A percentile compares a stretch with the other conserved stretches of the same genome.
phyloP scores from a whole-genome alignment of 2,888 invertebrate genomes.

The Tupiocoris notatus region DNA sequence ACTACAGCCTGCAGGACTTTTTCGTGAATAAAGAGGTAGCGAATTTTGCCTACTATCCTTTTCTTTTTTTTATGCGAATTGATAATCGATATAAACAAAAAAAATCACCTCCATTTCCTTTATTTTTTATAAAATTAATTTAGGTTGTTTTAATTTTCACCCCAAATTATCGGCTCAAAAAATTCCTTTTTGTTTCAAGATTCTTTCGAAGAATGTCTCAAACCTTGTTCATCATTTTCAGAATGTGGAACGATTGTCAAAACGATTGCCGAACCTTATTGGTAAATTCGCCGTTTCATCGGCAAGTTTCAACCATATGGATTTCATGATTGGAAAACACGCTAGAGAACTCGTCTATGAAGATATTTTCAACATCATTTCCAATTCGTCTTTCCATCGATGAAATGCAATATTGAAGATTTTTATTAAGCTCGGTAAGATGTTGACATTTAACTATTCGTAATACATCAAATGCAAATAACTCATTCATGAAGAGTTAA shows the following conservation, averaged over 20 bases:
- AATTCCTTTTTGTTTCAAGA: too few relatives aligned
- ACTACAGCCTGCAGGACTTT: conserved; percentile 58
- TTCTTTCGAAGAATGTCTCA: too few relatives aligned
- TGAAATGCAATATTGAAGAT: too few relatives aligned
- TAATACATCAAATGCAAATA: too few relatives aligned
- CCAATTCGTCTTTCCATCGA: conserved; percentile 31
- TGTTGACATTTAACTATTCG: too few relatives aligned
- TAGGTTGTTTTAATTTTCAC: too few relatives aligned
- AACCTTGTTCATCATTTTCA: conserved; percentile 51
- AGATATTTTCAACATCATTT: conserved; percentile 48
- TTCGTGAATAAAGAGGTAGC: conserved; percentile 45
- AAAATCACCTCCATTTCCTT: neutral
- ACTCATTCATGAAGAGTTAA: too few relatives aligned
- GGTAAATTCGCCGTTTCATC: conserved; percentile 52
- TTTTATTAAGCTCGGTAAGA: too few relatives aligned
- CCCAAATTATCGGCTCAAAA: too few relatives aligned
- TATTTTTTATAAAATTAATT: too few relatives aligned
- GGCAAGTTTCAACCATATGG: conserved; percentile 50
- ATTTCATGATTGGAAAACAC: conserved; percentile 49
- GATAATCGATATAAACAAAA: neutral
- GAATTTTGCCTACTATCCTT: too few relatives aligned
- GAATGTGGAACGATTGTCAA: conserved; percentile 62
- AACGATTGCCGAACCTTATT: conserved; percentile 59
- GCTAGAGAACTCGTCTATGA: conserved; percentile 49
- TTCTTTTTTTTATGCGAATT: too few relatives aligned